Evolutionary conservation across 2,113 vertebrate species (phyloP), one percentile per base, ranked within the genome.

Genomic region (Natator depressus): DNA sequence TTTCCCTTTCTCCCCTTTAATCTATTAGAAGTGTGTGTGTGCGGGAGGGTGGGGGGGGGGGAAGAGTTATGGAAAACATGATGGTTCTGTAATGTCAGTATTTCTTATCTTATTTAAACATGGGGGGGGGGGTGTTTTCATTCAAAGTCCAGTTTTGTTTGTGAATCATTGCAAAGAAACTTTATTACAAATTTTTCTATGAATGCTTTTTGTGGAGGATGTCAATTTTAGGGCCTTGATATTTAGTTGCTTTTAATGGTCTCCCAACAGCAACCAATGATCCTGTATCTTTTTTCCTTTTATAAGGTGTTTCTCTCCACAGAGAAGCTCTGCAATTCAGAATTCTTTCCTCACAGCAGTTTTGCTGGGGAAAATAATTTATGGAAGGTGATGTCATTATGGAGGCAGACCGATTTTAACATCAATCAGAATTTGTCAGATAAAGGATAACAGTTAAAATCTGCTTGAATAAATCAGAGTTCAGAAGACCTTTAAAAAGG

Each of bases 401-500:
- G 85, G 57, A 96, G 96, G 93, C 29, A 85, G 3, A 54, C 29
- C 87, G 69, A 88, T 97, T 94, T 97, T 94, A 95, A 80, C 55
- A 94, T 95, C 75, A 89, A 87, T 84, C 76, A 89, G 84, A 93
- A 57, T 93, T 89, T 97, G 92, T 94, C 84, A 59, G 55, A 72
- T 75, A 91, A 82, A 91, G 3, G 25, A 35, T 82, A 88, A 91
- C 38, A 88, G 22, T 46, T 85, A 93, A 94, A 94, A 89, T 82
- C 69, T 13, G 65, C 51, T 93, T 75, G 59, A 91, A 88, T 78
- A 85, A 91, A 93, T 89, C 9, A 92, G 47, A 86, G 88, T 17
- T 31, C 42, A 69, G 54, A 90, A 92, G 79, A 95, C 38, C 55
- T 93, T 96, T 94, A 31, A 75, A 93, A 94, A 96, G 82, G 59